Base-by-base conservation (phyloP, 2,888 invertebrate species). In the Galeopsomyia nigrocyanea region DNA sequence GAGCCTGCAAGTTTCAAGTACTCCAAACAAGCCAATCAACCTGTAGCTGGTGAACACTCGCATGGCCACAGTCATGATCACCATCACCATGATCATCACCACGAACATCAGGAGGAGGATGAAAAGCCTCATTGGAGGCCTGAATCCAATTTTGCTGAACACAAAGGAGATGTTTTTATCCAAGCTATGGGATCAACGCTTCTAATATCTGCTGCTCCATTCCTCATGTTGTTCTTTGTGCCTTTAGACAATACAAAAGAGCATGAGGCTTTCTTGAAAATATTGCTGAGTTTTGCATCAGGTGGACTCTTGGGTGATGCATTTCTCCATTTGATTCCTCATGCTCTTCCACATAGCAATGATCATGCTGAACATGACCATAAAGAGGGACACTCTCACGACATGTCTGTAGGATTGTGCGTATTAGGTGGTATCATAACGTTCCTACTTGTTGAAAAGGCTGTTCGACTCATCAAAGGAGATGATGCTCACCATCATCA, bases 291-390 rank as follows among this genome's bases (percentile, higher is more conserved):
- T 17, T 98, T 98, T 87, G 98, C 97, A 0, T 96, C 97, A 1
- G 97, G 98, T 56, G 97, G 99, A 58, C 89, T 99, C 16, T 89
- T 99, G 0, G 99, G 99, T 9, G 99, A 99, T 89, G 99, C 99
- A 0, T 99, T 99, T 87, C 90, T 99, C 7, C 99, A 99, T 88
- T 89, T 99, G 76, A 99, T 99, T 83, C 99, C 99, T 0, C 99
- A 99, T 87, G 98, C 99, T 60, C 90, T 93, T 39, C 90, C 92
- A 0, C 89, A 90, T 71, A 50, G 73, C 17, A 74, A 78, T 68
- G 60, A 77, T 0, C 84, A 91, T 79, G 80, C 94, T 81, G 85
- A 88, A 0, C 90, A 91, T 79, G 81, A 87, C 9, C 80, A 82
- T 16, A 61, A 60, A 10, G 74, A 71, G 50, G 66, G 68, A 14